phyloP scores from a whole-genome alignment of 1,140 invertebrate genomes.

The Contarinia nasturtii region DNA sequence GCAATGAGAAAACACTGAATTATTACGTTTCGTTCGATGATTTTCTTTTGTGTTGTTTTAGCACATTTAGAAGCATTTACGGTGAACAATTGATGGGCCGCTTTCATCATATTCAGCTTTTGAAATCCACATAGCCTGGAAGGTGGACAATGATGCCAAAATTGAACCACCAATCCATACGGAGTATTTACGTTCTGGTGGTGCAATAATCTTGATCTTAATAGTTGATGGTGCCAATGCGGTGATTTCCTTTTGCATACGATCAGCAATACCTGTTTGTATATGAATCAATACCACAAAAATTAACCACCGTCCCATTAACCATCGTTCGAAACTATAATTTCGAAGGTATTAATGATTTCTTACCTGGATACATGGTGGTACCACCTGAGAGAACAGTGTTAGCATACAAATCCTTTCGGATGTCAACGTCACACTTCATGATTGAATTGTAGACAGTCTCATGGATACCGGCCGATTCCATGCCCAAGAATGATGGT shows the following conservation, averaged over 20 bases:
- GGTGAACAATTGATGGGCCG: constrained; percentile 44
- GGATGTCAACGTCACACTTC: constrained; percentile 84
- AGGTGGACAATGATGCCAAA: constrained; percentile 59
- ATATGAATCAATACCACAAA: no score
- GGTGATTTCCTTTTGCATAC: constrained; percentile 80
- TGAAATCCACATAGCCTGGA: constrained; percentile 73
- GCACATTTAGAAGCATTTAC: constrained; percentile 44
- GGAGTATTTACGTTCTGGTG: constrained; percentile 79
- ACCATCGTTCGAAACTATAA: no score
- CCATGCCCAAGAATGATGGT: constrained; percentile 78
- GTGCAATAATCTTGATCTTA: constrained; percentile 90
- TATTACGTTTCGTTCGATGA: no score
- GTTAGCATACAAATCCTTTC: constrained; percentile 82
- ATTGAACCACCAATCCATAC: constrained; percentile 82
- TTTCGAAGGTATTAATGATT: no score
- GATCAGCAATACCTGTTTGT: constrained; percentile 52
- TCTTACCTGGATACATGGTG: constrained; percentile 44
- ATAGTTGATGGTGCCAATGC: constrained; percentile 70
- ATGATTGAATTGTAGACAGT: constrained; percentile 90
- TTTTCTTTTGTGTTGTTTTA: no score
- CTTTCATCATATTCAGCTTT: constrained; percentile 64
- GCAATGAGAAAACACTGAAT: no score
- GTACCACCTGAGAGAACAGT: constrained; percentile 72
- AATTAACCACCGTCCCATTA: no score
- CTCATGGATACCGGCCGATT: constrained; percentile 78